These are phyloP conservation scores for Hipparchia semele DNA, from an alignment of 2,888 invertebrate genomes.

Conservation along the genomic window DNA sequence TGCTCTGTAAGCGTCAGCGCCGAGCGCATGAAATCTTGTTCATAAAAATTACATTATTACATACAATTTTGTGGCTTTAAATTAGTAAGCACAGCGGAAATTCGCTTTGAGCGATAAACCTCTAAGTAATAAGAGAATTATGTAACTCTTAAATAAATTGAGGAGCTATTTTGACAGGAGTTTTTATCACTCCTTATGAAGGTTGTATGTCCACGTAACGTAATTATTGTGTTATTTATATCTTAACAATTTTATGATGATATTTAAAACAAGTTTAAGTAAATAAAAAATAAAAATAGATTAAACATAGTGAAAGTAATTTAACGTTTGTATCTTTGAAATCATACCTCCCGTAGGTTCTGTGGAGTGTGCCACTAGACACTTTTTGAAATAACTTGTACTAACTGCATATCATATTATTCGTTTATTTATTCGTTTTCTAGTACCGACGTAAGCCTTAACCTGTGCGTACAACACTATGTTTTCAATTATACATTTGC, in stretches of 20 bases:
- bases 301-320: conserved; percentile 61
- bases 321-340: conserved; percentile 65
- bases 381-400: conserved; percentile 17
- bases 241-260: conserved; percentile 68
- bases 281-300: conserved; percentile 52
- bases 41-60: too few species aligned
- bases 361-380: conserved; percentile 22
- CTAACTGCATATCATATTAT: conserved; percentile 23
- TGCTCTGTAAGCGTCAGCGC: too few species aligned
- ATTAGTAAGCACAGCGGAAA: too few species aligned
- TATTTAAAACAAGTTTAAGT: conserved; percentile 59
- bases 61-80: too few species aligned
- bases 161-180: conserved; percentile 20
- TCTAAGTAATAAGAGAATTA: too few species aligned
- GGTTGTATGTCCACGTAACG: conserved; percentile 78
- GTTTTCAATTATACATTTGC: background rate
- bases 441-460: conserved; percentile 24
- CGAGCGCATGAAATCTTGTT: too few species aligned
- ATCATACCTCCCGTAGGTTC: conserved; percentile 59
- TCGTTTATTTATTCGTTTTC: background rate
- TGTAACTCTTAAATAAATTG: background rate
- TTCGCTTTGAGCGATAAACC: too few species aligned
- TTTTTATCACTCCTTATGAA: conserved; percentile 69
- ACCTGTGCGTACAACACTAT: conserved; percentile 18
- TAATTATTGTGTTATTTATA: conserved; percentile 77